Evolutionary conservation across 2,888 invertebrate genomes (phyloP).

Genomic region (Volucella inanis): DNA sequence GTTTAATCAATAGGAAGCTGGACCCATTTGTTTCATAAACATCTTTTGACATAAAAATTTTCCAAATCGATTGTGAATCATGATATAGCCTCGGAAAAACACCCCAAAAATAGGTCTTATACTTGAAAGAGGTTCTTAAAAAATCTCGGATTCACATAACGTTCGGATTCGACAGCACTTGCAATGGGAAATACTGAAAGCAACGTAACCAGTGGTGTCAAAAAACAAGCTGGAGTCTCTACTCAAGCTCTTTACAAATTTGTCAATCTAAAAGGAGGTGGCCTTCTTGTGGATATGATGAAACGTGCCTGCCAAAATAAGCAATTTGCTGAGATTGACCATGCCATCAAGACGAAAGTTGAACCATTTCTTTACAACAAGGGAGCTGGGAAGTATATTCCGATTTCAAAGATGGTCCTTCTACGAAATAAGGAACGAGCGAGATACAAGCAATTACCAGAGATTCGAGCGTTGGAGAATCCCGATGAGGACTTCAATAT

Average conservation of each 20-base stretch:
- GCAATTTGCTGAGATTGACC: conserved; percentile 95
- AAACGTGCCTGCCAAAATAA: conserved; percentile 94
- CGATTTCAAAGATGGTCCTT: conserved; percentile 93
- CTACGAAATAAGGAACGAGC: conserved; percentile 93
- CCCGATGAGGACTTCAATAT: conserved; percentile 93
- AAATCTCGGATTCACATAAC: background rate
- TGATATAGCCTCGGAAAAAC: conserved; percentile 19
- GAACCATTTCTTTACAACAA: conserved; percentile 96
- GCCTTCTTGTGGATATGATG: conserved; percentile 96
- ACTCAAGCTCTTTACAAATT: conserved; percentile 93
- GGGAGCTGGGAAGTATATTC: conserved; percentile 95
- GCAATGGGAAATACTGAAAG: conserved; percentile 92
- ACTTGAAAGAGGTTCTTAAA: no score
- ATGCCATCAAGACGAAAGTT: conserved; percentile 94
- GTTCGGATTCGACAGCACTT: background rate
- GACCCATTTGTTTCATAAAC: conserved; percentile 16
- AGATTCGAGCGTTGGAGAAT: conserved; percentile 90
- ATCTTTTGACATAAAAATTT: conserved; percentile 13
- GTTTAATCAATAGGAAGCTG: conserved; percentile 41
- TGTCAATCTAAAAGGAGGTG: conserved; percentile 96
- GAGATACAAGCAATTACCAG: conserved; percentile 90
- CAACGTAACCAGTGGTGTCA: conserved; percentile 96
- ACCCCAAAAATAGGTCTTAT: background rate
- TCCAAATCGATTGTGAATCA: conserved; percentile 18
- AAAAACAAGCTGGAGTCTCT: conserved; percentile 95